phyloP scores from a whole-genome alignment of 92 coral and sea anemone genomes.

The Phymanthus crucifer region DNA sequence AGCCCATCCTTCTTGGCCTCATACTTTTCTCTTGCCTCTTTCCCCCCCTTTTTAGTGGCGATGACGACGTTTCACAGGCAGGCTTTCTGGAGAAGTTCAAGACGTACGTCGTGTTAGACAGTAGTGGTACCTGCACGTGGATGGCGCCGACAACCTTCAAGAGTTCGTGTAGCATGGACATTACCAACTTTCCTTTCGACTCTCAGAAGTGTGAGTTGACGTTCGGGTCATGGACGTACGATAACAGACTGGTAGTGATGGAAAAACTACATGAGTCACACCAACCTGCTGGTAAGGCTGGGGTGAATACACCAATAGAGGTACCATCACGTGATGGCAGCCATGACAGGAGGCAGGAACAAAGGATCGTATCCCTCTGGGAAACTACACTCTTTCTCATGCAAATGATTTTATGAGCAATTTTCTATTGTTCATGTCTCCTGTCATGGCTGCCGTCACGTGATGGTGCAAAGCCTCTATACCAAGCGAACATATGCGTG shows the following conservation, averaged over 20 bases:
- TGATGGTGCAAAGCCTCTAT: too few relatives aligned
- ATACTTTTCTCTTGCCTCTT: not conserved
- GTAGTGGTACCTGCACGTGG: conserved; percentile 71
- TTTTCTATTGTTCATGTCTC: too few relatives aligned
- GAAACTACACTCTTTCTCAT: too few relatives aligned
- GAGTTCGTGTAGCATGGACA: conserved; percentile 75
- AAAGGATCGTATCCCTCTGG: too few relatives aligned
- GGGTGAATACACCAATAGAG: too few relatives aligned
- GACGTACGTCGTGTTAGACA: conserved; percentile 66
- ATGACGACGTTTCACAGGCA: conserved; percentile 57
- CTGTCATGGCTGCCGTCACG: too few relatives aligned
- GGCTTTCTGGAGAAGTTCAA: conserved; percentile 79
- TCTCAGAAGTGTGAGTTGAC: conserved; percentile 66
- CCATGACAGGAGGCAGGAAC: too few relatives aligned
- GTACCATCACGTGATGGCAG: too few relatives aligned
- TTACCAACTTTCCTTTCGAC: conserved; percentile 79
- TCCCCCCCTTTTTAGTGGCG: conserved; percentile 38
- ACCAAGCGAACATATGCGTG: too few relatives aligned
- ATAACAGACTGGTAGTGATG: conserved; percentile 45
- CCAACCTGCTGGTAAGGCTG: conserved; percentile 45
- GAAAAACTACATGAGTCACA: conserved; percentile 12
- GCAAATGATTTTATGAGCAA: too few relatives aligned
- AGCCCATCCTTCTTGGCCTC: too few relatives aligned
- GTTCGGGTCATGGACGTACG: conserved; percentile 90
- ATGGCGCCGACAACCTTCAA: conserved; percentile 85